phyloP scores from a whole-genome alignment of 2,888 invertebrate species.

The Lymantria dispar region DNA sequence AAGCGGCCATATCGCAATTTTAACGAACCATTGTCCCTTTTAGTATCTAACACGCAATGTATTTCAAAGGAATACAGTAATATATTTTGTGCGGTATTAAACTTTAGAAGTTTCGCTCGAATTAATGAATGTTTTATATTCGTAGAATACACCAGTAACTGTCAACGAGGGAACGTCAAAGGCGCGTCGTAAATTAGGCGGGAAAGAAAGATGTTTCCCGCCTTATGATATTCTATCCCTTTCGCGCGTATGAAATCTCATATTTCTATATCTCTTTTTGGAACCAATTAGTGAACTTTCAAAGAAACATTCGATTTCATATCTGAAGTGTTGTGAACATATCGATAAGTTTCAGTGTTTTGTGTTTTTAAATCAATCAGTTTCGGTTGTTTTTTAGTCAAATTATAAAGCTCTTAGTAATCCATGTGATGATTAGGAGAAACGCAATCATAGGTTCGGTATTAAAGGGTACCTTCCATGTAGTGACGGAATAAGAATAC shows the following conservation, averaged over 20 bases:
- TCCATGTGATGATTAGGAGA: too few relatives aligned
- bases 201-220: constrained; percentile 75
- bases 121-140: constrained; percentile 71
- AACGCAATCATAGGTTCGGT: too few relatives aligned
- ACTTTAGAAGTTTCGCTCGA: constrained; percentile 47
- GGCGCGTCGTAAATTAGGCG: constrained; percentile 54
- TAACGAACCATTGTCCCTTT: constrained; percentile 73
- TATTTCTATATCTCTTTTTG: constrained; percentile 45
- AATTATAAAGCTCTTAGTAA: too few relatives aligned
- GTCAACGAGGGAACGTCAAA: constrained; percentile 54
- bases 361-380: too few relatives aligned
- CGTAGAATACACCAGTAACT: constrained; percentile 59
- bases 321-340: constrained; percentile 24
- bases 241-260: constrained; percentile 25
- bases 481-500: too few relatives aligned
- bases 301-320: constrained; percentile 49
- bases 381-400: too few relatives aligned
- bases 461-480: too few relatives aligned
- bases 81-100: constrained; percentile 54
- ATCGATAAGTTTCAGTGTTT: not conserved
- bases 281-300: constrained; percentile 61
- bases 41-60: constrained; percentile 47
- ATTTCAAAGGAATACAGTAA: constrained; percentile 46
- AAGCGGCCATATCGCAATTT: constrained; percentile 38
- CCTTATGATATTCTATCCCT: constrained; percentile 43